Evolutionary conservation across 2,888 invertebrate species (phyloP).

Genomic region (Tethea ocularis): DNA sequence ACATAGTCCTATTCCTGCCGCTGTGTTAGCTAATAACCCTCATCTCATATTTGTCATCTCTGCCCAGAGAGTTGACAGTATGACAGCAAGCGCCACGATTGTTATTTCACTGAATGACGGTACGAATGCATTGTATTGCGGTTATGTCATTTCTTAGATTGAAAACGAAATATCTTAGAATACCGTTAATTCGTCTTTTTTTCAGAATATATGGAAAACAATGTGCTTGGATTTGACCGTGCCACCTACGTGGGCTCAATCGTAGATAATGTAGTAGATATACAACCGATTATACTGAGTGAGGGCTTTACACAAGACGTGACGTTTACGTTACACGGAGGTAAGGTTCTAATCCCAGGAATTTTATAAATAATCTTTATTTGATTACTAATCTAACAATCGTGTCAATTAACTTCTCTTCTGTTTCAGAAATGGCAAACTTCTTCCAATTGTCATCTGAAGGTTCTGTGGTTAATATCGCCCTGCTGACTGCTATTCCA

Average conservation of each 20-base stretch:
- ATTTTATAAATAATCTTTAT: no score
- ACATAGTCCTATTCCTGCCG: slow-evolving; percentile 19
- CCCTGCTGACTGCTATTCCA: slow-evolving; percentile 27
- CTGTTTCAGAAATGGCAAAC: slow-evolving; percentile 33
- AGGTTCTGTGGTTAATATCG: slow-evolving; percentile 28
- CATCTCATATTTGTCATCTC: slow-evolving; percentile 32
- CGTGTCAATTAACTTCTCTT: not conserved
- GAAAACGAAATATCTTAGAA: not conserved
- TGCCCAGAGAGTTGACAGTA: slow-evolving; percentile 23
- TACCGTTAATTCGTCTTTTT: slow-evolving; percentile 6
- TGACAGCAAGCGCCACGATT: slow-evolving; percentile 27
- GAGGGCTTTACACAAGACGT: slow-evolving; percentile 39
- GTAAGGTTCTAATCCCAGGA: slow-evolving; percentile 20
- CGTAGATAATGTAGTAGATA: slow-evolving; percentile 21
- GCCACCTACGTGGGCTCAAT: slow-evolving; percentile 39
- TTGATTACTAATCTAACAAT: no score
- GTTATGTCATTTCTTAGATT: not conserved
- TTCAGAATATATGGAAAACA: slow-evolving; percentile 22
- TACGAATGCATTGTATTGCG: not conserved
- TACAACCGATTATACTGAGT: slow-evolving; percentile 37
- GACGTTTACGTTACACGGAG: slow-evolving; percentile 38
- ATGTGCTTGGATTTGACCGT: slow-evolving; percentile 39
- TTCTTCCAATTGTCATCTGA: slow-evolving; percentile 28
- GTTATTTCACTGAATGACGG: slow-evolving; percentile 13
- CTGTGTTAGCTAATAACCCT: slow-evolving; percentile 25